Conservation (phyloP, 2,888 invertebrate species). For the Protophormia terraenovae region DNA sequence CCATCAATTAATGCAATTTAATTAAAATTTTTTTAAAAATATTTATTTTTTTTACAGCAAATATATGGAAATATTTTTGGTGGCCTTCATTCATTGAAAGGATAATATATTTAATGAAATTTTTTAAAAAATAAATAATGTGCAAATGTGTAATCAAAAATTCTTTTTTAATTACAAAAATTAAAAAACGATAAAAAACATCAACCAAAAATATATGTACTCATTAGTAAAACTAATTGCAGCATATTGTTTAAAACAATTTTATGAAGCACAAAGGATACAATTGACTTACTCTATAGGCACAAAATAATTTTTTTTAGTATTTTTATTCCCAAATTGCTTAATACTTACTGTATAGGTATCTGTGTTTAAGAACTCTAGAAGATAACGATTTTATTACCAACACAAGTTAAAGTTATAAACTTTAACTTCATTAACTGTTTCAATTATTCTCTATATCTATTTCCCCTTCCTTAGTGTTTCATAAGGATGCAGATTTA, state of each 20-base stretch:
- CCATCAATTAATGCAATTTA: conserved; percentile 63
- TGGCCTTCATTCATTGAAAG: conserved; percentile 1
- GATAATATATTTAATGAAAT: conserved; percentile 30
- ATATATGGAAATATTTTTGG: neutral
- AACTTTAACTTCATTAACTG: conserved; percentile 8
- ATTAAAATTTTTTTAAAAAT: conserved; percentile 57
- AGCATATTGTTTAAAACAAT: conserved; percentile 10
- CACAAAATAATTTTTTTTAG: no score
- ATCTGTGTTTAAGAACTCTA: neutral
- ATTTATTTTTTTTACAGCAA: neutral
- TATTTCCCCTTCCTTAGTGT: neutral
- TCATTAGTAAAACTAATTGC: conserved; percentile 27
- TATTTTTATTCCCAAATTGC: no score
- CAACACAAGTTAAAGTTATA: neutral
- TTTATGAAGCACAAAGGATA: no score
- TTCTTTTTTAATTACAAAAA: conserved; percentile 9
- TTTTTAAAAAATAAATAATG: conserved; percentile 28
- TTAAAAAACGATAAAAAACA: neutral
- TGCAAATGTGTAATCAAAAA: conserved; percentile 25
- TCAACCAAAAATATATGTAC: conserved; percentile 6
- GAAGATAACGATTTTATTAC: neutral
- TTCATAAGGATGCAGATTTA: neutral
- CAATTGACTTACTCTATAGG: no score
- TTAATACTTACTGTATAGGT: no score
- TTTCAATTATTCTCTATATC: neutral